These are phyloP conservation scores for Oophaga pumilio DNA, from an alignment of 2,113 vertebrate genomes.

Conservation along the genomic window DNA sequence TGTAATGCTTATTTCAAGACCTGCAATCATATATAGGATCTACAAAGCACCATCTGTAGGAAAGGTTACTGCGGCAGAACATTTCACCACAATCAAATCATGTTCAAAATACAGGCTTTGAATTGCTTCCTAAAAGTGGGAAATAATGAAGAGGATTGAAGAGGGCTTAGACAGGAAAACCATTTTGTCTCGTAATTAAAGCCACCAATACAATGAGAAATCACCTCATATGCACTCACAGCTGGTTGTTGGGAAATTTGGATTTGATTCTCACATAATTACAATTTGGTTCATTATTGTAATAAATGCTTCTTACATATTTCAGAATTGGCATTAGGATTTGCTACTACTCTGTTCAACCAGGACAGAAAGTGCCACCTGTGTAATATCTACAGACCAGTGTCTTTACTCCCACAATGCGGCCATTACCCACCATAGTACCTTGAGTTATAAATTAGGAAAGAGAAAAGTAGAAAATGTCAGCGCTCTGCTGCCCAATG, in stretches of 20 bases:
- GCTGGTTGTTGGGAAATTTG: neutral
- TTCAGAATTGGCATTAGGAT: neutral
- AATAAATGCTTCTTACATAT: neutral
- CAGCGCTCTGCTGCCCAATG: too few species aligned
- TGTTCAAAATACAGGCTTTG: neutral
- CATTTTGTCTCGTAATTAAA: conserved; percentile 31
- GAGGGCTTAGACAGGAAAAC: conserved; percentile 24
- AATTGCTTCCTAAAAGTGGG: conserved; percentile 2
- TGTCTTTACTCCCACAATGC: neutral
- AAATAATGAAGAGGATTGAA: conserved; percentile 37
- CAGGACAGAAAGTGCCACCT: neutral
- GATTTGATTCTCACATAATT: neutral
- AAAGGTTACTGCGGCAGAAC: conserved; percentile 26
- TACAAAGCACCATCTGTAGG: conserved; percentile 32
- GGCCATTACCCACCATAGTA: neutral
- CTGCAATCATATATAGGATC: conserved; percentile 34
- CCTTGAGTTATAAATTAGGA: neutral
- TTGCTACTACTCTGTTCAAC: neutral
- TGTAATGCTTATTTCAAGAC: conserved; percentile 25
- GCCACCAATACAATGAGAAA: neutral
- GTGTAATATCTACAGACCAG: neutral
- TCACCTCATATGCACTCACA: conserved; percentile 16
- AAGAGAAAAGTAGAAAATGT: too few species aligned
- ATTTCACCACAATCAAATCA: conserved; percentile 14
- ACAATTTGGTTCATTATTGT: neutral